These are phyloP conservation scores for Melanotaenia boesemani DNA, from an alignment of 2,797 vertebrate species.

Conservation along the genomic window DNA sequence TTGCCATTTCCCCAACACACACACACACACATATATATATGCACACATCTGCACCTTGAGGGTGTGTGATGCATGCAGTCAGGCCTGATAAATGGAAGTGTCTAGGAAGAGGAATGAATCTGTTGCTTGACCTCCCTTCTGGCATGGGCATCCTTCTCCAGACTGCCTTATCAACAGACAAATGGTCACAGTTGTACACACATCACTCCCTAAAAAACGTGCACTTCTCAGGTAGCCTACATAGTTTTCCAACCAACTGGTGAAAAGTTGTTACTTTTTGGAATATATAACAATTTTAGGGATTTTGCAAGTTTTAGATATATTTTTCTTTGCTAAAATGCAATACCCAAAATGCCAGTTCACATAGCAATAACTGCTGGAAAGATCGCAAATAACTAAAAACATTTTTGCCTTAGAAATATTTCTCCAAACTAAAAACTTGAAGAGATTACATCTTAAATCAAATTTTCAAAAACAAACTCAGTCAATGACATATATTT, in stretches of 20 bases:
- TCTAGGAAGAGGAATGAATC: slow-evolving; percentile 76
- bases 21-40: slow-evolving; percentile 16
- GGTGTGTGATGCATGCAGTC: slow-evolving; percentile 74
- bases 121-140: slow-evolving; percentile 81
- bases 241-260: slow-evolving; percentile 45
- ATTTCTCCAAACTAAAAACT: too few species aligned
- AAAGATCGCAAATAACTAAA: too few species aligned
- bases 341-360: too few species aligned
- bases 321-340: too few species aligned
- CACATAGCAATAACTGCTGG: too few species aligned
- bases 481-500: too few species aligned
- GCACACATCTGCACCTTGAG: slow-evolving; percentile 57
- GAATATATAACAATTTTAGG: neutral
- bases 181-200: slow-evolving; percentile 70
- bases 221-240: slow-evolving; percentile 36
- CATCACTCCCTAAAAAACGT: slow-evolving; percentile 64
- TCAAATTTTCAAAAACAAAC: too few species aligned
- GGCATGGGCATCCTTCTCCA: slow-evolving; percentile 78
- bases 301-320: too few species aligned
- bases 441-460: too few species aligned
- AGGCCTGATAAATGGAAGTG: slow-evolving; percentile 77
- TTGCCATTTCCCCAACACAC: slow-evolving; percentile 14
- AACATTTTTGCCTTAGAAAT: too few species aligned
- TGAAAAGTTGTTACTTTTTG: neutral
- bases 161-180: slow-evolving; percentile 77